Evolutionary conservation across 2,113 vertebrate genomes (phyloP), one percentile per base, ranked within the genome.

Genomic region (Heliornis fulica): DNA sequence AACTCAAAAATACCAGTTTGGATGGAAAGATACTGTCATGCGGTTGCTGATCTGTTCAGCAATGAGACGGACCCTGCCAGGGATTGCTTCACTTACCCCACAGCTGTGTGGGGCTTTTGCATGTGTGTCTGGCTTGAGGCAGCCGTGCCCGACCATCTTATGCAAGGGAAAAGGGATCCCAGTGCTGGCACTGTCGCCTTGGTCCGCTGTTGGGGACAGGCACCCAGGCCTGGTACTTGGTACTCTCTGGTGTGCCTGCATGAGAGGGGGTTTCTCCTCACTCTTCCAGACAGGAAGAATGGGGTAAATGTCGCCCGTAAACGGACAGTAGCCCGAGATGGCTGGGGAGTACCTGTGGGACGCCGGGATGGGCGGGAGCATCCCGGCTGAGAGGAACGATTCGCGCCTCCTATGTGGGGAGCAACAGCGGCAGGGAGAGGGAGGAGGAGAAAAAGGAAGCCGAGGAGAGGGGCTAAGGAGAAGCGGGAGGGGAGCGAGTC

Each of bases 171-270:
- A 64, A 71, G 14, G 32, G 56, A 43, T 2, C 26, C 8, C 41
- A 14, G 40, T 0, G 51, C 16, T 6, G 61, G 46, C 63, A 50
- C 19, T 31, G 51, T 15, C 15, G 28, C 51, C 51, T 51, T 15
- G 7, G 16, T 3, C 20, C 7, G 7, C 28, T 3, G 36, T 6
- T 11, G 7, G 6, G 75, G n/a, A 60, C 3, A 3, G 46, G 31
- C 43, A 32, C 19, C 11, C 53, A 3, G 43, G 26, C 14, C 15
- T n/a, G n/a, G n/a, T n/a, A n/a, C n/a, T n/a, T n/a, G n/a, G n/a
- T n/a, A n/a, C n/a, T 8, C 32, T 16, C 36, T 3, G 6, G 11
- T 2, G 16, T 2, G 22, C 6, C 1, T 1, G 32, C 13, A 0
- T 0, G 78, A 54, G 12, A 16, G 13, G 11, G 22, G 5, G 36